These are phyloP conservation scores for Caenorhabditis sp. DNA, from an alignment of 2,888 invertebrate species.

Conservation along the genomic window DNA sequence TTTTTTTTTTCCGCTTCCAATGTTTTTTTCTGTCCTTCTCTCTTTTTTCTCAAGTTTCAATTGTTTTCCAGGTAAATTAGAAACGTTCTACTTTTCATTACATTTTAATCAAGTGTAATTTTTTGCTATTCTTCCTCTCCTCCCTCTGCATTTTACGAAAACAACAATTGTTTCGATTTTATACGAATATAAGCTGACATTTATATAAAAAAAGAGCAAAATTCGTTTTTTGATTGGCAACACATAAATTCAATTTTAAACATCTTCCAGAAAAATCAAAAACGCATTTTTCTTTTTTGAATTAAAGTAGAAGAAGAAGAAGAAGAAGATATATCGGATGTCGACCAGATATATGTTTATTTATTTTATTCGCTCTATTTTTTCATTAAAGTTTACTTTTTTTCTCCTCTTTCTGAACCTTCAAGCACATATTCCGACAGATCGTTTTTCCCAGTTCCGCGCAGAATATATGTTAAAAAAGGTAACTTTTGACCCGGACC, in stretches of 20 bases:
- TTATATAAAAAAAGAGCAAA: no score
- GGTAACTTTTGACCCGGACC: no score
- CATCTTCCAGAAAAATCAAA: background rate
- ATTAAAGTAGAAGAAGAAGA: no score
- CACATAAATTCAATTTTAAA: background rate
- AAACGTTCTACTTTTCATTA: background rate
- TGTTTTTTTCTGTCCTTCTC: slow-evolving; percentile 5
- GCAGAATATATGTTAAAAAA: no score
- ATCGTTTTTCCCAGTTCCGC: no score
- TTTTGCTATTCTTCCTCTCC: background rate
- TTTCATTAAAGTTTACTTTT: background rate
- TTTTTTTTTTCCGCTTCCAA: slow-evolving; percentile 7
- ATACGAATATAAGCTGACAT: background rate
- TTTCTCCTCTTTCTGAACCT: background rate
- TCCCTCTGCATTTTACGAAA: background rate
- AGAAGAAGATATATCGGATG: background rate
- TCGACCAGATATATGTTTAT: background rate
- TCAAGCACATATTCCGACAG: background rate
- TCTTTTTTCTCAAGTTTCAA: slow-evolving; percentile 10
- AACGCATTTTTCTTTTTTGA: background rate
- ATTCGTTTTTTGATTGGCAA: no score
- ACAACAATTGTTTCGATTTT: background rate
- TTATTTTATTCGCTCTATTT: background rate
- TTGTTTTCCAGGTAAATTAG: background rate
- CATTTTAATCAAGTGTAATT: background rate